Base-by-base conservation (phyloP, 64 coral and sea anemone genomes). In the Actinia equina region DNA sequence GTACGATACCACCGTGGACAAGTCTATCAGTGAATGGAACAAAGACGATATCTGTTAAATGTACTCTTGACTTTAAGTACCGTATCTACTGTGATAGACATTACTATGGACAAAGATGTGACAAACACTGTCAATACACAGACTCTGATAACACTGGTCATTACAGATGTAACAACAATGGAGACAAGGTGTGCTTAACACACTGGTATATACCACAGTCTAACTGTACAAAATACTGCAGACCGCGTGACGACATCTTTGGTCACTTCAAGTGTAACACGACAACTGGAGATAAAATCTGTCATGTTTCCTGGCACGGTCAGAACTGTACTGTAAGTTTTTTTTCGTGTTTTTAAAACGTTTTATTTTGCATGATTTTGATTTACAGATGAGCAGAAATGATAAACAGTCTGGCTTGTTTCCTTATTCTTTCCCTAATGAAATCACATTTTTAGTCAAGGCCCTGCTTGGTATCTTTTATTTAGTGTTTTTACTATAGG, bases 201-300 rank as follows among this genome's bases (percentile, higher is more conserved):
- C 25, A 87, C 44, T 95, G 90, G 90, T 95, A 89, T 83, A 83
- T 86, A 25, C 80, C 58, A 60, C 81, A 82, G 18, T 67, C 19
- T 23, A 92, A 87, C 79, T 95, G 94, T 61, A 89, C 77, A n/a
- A 85, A 49, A 5, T 80, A 87, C 49, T 95, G 94, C 45, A 77
- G 67, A 25, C 17, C 90, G 19, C 49, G 77, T 22, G 84, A 46
- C 16, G 26, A 43, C 30, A 44, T 16, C 17, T 52, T 45, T 82
- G 89, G 89, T 10, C 89, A 95, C 80, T 95, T 82, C 64, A 74
- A 60, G 25, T 95, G 94, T 22, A 92, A 89, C 44, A 79, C 10
- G 5, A 89, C 53, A 41, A 88, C 78, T 26, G 94, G 90, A 6
- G 44, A 59, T 14, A 92, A 89, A 52, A 74, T 89, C 30, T 95